Evolutionary conservation across 2,797 vertebrate species (phyloP).

Genomic region (Cossypha niveicapilla): DNA sequence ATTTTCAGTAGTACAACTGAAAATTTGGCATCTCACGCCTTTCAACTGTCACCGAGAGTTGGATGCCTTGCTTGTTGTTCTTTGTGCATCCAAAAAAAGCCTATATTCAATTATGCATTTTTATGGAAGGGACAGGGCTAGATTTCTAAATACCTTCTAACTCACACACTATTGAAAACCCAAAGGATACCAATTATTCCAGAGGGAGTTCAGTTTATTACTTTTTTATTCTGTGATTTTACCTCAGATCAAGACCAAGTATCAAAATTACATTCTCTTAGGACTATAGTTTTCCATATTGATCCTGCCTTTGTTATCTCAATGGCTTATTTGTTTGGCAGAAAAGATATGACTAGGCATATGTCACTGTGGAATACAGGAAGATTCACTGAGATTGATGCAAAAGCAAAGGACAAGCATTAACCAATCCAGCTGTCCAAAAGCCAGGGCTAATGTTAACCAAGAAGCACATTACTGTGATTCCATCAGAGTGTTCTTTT

Average conservation of each 20-base stretch:
- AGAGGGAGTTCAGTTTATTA: not conserved
- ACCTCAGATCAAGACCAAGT: not conserved
- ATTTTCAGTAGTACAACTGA: not conserved
- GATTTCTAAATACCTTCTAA: not conserved
- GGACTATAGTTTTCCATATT: not conserved
- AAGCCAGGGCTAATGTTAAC: constrained; percentile 72
- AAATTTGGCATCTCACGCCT: not conserved
- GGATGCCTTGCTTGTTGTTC: not conserved
- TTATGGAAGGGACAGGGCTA: not conserved
- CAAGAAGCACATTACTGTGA: constrained; percentile 62
- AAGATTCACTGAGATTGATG: constrained; percentile 56
- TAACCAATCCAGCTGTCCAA: constrained; percentile 63
- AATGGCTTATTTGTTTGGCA: constrained; percentile 29
- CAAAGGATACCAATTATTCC: not conserved
- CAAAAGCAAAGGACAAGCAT: constrained; percentile 66
- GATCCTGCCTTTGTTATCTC: constrained; percentile 19
- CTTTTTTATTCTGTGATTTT: not conserved
- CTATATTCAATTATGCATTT: not conserved
- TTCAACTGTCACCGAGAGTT: not conserved
- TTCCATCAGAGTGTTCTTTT: constrained; percentile 76
- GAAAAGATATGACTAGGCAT: constrained; percentile 45
- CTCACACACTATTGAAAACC: not conserved
- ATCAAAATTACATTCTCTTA: not conserved
- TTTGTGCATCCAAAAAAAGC: not conserved
- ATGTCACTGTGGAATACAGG: constrained; percentile 46